These are phyloP conservation scores for Ceratina australensis DNA, from an alignment of 1,140 invertebrate species.

Conservation along the genomic window DNA sequence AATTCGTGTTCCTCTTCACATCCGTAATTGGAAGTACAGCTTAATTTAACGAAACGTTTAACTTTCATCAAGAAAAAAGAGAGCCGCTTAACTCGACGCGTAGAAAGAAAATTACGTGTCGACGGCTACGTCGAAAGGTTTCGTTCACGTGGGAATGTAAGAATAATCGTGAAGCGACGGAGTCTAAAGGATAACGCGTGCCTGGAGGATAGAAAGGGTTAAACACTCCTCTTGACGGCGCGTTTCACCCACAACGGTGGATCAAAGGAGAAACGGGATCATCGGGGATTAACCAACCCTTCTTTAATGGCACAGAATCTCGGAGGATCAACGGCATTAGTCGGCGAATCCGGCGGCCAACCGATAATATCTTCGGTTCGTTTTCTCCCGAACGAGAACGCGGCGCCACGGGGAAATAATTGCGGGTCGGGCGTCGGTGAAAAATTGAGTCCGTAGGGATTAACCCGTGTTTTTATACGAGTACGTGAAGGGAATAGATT, in stretches of 20 bases:
- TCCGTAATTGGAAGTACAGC: too few relatives aligned
- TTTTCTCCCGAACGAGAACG: not conserved
- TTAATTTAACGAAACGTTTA: too few relatives aligned
- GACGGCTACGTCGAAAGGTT: too few relatives aligned
- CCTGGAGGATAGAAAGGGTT: not conserved
- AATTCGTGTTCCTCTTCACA: too few relatives aligned
- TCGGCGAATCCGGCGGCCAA: not conserved
- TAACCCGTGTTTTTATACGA: not conserved
- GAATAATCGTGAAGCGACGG: too few relatives aligned
- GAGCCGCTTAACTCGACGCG: too few relatives aligned
- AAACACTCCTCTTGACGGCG: not conserved
- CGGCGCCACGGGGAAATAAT: not conserved
- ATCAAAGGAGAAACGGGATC: not conserved
- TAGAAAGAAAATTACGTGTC: too few relatives aligned
- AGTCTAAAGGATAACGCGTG: too few relatives aligned
- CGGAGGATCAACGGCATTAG: slow-evolving; percentile 5
- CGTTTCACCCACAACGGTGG: too few relatives aligned
- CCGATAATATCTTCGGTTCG: not conserved
- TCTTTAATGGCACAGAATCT: slow-evolving; percentile 11
- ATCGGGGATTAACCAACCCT: slow-evolving; percentile 20
- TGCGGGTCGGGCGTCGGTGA: not conserved
- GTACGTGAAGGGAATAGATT: not conserved
- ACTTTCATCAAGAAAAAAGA: too few relatives aligned
- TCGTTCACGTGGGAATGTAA: too few relatives aligned
- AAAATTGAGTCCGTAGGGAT: not conserved